Conservation (phyloP, 2,888 invertebrate genomes). For the Hypsopygia costalis region DNA sequence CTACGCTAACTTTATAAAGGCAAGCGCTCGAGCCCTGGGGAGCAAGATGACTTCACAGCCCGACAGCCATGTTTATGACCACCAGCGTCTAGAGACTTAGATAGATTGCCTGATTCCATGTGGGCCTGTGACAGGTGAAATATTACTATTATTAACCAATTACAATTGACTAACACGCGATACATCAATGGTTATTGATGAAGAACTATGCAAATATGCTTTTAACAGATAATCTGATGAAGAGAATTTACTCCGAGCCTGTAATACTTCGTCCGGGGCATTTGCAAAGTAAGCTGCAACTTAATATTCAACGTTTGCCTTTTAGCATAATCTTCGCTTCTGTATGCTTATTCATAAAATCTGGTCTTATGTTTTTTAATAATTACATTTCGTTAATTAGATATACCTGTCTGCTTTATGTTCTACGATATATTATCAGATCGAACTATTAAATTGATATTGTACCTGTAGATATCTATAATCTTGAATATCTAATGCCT, state of each 20-base stretch:
- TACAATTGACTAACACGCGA: slow-evolving; percentile 23
- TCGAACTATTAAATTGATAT: slow-evolving; percentile 13
- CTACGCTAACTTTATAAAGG: slow-evolving; percentile 27
- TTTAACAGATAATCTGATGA: slow-evolving; percentile 1
- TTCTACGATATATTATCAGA: slow-evolving; percentile 7
- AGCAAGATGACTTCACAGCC: slow-evolving; percentile 35
- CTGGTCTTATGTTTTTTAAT: too few relatives aligned
- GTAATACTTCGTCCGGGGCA: too few relatives aligned
- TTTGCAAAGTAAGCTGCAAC: too few relatives aligned
- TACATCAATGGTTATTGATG: slow-evolving; percentile 10
- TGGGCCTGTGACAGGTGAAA: slow-evolving; percentile 36
- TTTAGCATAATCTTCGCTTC: neutral
- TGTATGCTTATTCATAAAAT: neutral
- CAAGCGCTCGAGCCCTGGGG: slow-evolving; percentile 27
- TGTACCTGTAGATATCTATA: slow-evolving; percentile 35
- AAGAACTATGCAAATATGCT: slow-evolving; percentile 2
- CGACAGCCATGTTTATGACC: slow-evolving; percentile 47
- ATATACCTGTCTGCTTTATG: neutral
- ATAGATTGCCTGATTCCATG: slow-evolving; percentile 45
- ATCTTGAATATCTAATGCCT: slow-evolving; percentile 55
- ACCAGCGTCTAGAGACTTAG: slow-evolving; percentile 43
- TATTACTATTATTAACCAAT: slow-evolving; percentile 36
- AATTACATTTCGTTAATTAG: too few relatives aligned
- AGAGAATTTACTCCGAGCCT: neutral
- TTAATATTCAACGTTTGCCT: neutral